A percentile compares a stretch with the other conserved stretches of the same genome.
phyloP scores from a whole-genome alignment of 2,113 vertebrate species.

The Ceyx melanurus region DNA sequence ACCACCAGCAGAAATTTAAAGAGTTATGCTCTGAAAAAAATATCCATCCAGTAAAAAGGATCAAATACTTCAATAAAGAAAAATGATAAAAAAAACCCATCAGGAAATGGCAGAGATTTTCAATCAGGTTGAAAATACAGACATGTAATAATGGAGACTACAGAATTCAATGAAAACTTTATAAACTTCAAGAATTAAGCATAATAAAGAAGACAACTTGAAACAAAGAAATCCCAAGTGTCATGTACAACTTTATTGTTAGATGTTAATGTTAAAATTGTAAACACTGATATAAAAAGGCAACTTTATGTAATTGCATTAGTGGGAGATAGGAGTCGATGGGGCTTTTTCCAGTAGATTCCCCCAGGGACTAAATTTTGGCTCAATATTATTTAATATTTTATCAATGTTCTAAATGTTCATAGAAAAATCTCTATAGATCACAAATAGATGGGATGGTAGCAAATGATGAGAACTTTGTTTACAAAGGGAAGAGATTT shows the following conservation, averaged over 20 bases:
- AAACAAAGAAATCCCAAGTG: slow-evolving; percentile 40
- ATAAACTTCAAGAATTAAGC: slow-evolving; percentile 33
- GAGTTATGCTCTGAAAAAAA: background rate
- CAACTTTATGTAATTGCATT: background rate
- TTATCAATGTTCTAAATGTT: slow-evolving; percentile 5
- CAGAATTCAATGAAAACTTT: slow-evolving; percentile 41
- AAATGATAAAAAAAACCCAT: background rate
- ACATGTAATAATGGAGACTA: slow-evolving; percentile 21
- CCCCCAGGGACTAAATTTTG: background rate
- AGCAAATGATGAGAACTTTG: background rate
- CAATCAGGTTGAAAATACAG: background rate
- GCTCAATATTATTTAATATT: slow-evolving; percentile 21
- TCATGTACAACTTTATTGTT: background rate
- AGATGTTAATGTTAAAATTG: slow-evolving; percentile 13
- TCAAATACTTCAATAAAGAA: background rate
- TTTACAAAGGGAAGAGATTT: background rate
- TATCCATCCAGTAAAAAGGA: background rate
- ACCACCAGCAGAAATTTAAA: fast-evolving
- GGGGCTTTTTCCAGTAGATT: background rate
- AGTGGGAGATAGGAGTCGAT: background rate
- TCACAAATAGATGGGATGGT: background rate
- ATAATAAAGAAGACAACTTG: slow-evolving; percentile 49
- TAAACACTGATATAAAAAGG: slow-evolving; percentile 35
- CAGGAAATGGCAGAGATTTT: background rate
- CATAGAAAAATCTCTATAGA: background rate